Evolutionary conservation across 2,113 vertebrate species (phyloP).

Genomic region (Peromyscus leucopus): DNA sequence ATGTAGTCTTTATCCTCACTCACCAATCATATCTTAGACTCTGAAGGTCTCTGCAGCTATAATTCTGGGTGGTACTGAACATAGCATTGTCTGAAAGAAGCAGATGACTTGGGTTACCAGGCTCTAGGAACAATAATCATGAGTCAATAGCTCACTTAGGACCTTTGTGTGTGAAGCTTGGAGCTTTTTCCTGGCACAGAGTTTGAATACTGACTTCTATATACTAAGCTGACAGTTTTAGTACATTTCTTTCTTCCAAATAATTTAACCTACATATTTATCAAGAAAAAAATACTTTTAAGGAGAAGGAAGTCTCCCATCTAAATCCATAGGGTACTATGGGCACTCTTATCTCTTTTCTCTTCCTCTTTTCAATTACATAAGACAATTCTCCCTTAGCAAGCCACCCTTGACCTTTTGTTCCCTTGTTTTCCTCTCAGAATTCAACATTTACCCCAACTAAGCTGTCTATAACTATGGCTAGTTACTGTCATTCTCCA

Average conservation of each 20-base stretch:
- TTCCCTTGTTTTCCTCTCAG: neutral
- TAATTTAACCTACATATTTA: conserved; percentile 3
- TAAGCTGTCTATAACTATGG: neutral
- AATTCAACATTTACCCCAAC: neutral
- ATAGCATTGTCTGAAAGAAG: neutral
- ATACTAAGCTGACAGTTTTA: neutral
- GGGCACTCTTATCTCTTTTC: neutral
- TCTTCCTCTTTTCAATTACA: neutral
- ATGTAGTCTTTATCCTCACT: neutral
- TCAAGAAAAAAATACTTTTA: conserved; percentile 9
- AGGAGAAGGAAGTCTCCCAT: neutral
- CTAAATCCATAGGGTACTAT: neutral
- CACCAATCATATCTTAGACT: neutral
- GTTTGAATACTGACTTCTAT: conserved; percentile 28
- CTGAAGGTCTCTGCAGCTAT: neutral
- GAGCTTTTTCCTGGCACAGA: neutral
- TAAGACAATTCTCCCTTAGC: neutral
- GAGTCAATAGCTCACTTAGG: neutral
- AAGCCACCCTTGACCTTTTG: neutral
- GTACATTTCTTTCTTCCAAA: neutral
- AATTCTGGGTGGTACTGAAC: neutral
- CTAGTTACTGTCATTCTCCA: neutral
- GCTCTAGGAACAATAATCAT: neutral
- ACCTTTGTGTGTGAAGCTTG: neutral
- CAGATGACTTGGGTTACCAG: neutral